Conservation (phyloP, 1,140 invertebrate species). For the Lasaia peninsularis region DNA sequence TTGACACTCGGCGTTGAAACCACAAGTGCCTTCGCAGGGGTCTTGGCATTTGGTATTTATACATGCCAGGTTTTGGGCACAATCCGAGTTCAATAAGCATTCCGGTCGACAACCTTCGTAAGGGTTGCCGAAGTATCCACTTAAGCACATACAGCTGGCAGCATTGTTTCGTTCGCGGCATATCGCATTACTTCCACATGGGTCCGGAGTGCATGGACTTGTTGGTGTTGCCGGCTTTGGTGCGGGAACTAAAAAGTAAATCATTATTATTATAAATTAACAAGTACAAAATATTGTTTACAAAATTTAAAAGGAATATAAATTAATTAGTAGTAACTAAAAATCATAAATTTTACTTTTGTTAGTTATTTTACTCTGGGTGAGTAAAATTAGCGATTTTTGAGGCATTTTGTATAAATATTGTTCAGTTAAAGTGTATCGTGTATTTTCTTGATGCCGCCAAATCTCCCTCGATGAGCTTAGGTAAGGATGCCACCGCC, state of each 20-base stretch:
- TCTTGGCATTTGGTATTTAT: conserved; percentile 86
- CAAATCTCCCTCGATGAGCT: too few relatives aligned
- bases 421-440: background rate
- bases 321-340: too few relatives aligned
- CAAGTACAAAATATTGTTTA: too few relatives aligned
- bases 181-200: conserved; percentile 85
- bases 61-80: conserved; percentile 82
- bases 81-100: conserved; percentile 86
- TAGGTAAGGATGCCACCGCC: too few relatives aligned
- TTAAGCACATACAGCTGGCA: conserved; percentile 84
- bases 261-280: background rate
- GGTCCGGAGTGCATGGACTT: conserved; percentile 65
- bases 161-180: conserved; percentile 82
- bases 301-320: too few relatives aligned
- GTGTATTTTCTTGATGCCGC: too few relatives aligned
- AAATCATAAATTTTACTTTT: too few relatives aligned
- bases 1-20: conserved; percentile 84
- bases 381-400: too few relatives aligned
- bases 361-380: too few relatives aligned
- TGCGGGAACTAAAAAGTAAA: conserved; percentile 40
- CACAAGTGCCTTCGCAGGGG: conserved; percentile 87
- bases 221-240: conserved; percentile 37
- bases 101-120: conserved; percentile 86
- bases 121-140: conserved; percentile 85
- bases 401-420: too few relatives aligned